Evolutionary conservation across 1,140 invertebrate species (phyloP).

Genomic region (Bombus consobrinus): DNA sequence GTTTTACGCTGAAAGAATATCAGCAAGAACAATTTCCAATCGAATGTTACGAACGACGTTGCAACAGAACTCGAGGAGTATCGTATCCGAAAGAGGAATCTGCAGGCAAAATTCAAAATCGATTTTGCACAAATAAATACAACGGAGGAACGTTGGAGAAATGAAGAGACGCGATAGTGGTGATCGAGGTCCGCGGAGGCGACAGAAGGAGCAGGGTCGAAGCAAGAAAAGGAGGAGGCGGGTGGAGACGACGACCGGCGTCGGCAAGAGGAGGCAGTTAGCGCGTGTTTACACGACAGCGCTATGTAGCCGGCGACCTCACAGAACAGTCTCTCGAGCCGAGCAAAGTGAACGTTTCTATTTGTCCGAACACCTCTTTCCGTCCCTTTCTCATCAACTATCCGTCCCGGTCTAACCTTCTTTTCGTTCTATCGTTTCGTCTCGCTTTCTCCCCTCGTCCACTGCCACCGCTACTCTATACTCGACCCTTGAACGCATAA

Average conservation of each 20-base stretch:
- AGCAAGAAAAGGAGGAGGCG: conserved; percentile 9
- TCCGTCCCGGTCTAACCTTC: background rate
- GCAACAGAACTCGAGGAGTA: too few relatives aligned
- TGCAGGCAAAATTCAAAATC: fast-evolving
- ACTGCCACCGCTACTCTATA: background rate
- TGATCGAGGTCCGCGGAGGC: conserved; percentile 5
- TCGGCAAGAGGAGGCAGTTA: conserved; percentile 78
- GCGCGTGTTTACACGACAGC: conserved; percentile 82
- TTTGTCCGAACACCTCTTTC: conserved; percentile 76
- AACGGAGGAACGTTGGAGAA: background rate
- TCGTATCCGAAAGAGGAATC: background rate
- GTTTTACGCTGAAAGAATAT: too few relatives aligned
- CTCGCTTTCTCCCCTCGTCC: background rate
- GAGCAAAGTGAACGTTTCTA: conserved; percentile 78
- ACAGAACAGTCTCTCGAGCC: conserved; percentile 67
- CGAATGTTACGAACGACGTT: too few relatives aligned
- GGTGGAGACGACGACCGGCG: conserved; percentile 61
- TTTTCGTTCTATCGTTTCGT: too few relatives aligned
- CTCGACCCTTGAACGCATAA: conserved; percentile 33
- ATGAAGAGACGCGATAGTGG: background rate
- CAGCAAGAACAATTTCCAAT: too few relatives aligned
- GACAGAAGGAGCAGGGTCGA: background rate
- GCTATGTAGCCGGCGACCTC: conserved; percentile 80
- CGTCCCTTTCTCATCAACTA: conserved; percentile 37
- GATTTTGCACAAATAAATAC: background rate